Base-by-base conservation (phyloP, 1,140 invertebrate species). In the Platyscapa corneri region DNA sequence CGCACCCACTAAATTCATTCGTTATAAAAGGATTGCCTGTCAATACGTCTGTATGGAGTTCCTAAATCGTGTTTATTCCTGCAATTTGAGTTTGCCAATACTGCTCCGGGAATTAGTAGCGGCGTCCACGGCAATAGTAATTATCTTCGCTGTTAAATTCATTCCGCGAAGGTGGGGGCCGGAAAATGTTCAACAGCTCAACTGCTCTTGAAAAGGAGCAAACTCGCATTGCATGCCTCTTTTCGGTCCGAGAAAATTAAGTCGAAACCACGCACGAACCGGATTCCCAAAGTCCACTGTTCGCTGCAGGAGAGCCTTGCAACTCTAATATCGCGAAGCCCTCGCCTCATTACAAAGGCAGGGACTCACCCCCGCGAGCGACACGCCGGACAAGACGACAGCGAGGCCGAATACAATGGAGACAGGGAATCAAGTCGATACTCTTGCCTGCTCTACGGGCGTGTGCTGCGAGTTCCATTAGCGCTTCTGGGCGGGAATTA, bases 401-500 rank as follows among this genome's bases (percentile, higher is more conserved):
- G 23, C 65, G 30, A n/a, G 20, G 67, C 16, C 14, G 67, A 70
- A 3, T 70, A 32, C 10, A 10, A 18, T 70, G 30, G 12, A 30
- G 27, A n/a, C 27, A 8, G 34, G 34, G 37, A 56, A 60, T 75
- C 65, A 53, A 53, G 78, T 56, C 39, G n/a, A 75, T n/a, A 23
- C 23, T 75, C 64, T 65, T 7, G 34, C 34, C 64, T 2, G 6
- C 37, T 27, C 8, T 64, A n/a, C n/a, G 60, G 23, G 0, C 2
- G 10, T 53, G n/a, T 23, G 8, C 39, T 56, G 12, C 65, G 23
- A 65, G 2, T n/a, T 30, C n/a, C 60, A 65, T 64, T 65, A 32
- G 42, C 23, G 42, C 32, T 30, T 70, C 23, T 27, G 39, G 32
- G 79, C 34, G 49, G 74, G 86, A 77, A 83, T 88, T 89, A 89